phyloP scores from a whole-genome alignment of 1,140 invertebrate species.

The Eubasilissa regina region DNA sequence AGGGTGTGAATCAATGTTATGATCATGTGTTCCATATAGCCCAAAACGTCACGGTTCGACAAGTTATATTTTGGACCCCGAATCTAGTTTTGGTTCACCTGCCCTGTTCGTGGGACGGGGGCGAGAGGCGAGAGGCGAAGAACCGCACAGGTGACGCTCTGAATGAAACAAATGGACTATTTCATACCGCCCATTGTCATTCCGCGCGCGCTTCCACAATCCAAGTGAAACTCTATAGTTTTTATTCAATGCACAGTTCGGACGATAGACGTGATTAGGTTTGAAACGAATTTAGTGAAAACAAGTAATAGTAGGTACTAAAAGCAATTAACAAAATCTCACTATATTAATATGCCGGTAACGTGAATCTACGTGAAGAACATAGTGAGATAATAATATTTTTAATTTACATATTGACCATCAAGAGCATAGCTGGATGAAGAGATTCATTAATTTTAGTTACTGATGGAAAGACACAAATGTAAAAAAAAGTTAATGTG shows the following conservation, averaged over 20 bases:
- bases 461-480: not conserved
- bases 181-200: slow-evolving; percentile 55
- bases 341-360: no score
- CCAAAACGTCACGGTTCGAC: no score
- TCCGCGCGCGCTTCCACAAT: slow-evolving; percentile 44
- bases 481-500: not conserved
- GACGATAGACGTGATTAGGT: slow-evolving; percentile 15
- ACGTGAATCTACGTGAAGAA: no score
- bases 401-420: no score
- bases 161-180: slow-evolving; percentile 56
- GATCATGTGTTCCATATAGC: no score
- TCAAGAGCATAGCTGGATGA: no score
- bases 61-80: not conserved
- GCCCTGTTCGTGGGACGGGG: not conserved
- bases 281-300: not conserved
- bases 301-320: no score
- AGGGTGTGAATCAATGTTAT: no score
- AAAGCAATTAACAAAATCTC: no score
- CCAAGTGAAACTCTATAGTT: slow-evolving; percentile 18
- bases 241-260: slow-evolving; percentile 14
- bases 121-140: not conserved
- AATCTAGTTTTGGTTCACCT: not conserved
- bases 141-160: slow-evolving; percentile 55
- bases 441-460: not conserved
- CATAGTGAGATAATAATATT: no score